Evolutionary conservation across 2,797 vertebrate species (phyloP).

Genomic region (Schizothorax lantsangensis): DNA sequence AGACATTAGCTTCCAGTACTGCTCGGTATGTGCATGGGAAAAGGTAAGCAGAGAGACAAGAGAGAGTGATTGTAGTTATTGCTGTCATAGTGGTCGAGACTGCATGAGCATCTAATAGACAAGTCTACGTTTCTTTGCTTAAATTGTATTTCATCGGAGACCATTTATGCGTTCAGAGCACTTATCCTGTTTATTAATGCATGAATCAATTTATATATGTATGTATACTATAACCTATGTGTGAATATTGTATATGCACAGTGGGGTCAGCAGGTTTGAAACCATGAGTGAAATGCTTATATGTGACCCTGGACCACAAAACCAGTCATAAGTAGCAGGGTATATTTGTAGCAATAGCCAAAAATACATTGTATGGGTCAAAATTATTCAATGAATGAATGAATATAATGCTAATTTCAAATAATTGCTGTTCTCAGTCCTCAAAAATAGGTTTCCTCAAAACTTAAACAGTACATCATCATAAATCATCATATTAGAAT

Average conservation of each 20-base stretch:
- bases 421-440: not conserved
- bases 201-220: not conserved
- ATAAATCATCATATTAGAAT: not conserved
- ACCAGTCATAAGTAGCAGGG: too few species aligned
- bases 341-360: too few species aligned
- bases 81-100: constrained; percentile 36
- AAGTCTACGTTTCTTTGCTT: not conserved
- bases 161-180: constrained; percentile 15
- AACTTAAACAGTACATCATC: not conserved
- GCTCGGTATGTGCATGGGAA: constrained; percentile 80
- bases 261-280: not conserved
- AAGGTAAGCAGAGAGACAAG: constrained; percentile 74
- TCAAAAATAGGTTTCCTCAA: not conserved
- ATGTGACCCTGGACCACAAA: too few species aligned
- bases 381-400: not conserved
- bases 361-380: too few species aligned
- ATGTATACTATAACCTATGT: not conserved
- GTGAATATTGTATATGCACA: not conserved
- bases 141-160: constrained; percentile 24
- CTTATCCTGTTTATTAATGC: constrained; percentile 33
- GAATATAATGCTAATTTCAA: not conserved
- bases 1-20: constrained; percentile 79
- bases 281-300: not conserved
- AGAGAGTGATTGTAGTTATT: constrained; percentile 39
- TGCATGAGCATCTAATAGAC: constrained; percentile 1